These are phyloP conservation scores for Oceanites oceanicus DNA, from an alignment of 2,113 vertebrate genomes.

Conservation along the genomic window DNA sequence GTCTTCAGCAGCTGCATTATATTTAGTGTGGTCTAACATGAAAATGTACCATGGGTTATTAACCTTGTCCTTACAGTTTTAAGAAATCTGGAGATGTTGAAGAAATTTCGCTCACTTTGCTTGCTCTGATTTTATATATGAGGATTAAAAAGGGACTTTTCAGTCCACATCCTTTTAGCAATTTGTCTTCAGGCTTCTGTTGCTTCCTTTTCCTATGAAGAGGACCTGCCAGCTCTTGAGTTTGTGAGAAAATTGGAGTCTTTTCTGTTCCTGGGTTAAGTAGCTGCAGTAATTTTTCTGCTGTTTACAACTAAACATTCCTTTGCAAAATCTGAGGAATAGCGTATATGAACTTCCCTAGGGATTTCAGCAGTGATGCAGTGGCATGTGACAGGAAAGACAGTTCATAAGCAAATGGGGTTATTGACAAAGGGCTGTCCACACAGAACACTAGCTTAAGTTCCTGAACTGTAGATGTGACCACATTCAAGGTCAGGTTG, in stretches of 20 bases:
- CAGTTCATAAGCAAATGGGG: not conserved
- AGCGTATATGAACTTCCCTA: not conserved
- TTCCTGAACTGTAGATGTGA: not conserved
- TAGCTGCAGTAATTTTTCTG: constrained; percentile 4
- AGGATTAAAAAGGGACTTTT: not conserved
- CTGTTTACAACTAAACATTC: constrained; percentile 10
- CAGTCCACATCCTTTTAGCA: not conserved
- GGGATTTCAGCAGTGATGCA: not conserved
- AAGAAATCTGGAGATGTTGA: not conserved
- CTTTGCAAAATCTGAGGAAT: not conserved
- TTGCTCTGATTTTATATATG: not conserved
- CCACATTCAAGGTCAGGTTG: too few relatives aligned
- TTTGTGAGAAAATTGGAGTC: not conserved
- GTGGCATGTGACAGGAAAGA: not conserved
- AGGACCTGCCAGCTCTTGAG: not conserved
- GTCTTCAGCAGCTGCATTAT: not conserved
- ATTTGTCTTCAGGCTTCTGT: not conserved
- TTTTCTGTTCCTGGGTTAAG: not conserved
- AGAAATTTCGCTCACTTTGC: not conserved
- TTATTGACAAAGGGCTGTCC: not conserved
- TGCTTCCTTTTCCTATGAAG: not conserved
- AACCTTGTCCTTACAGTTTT: not conserved
- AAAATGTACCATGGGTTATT: not conserved
- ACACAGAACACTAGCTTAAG: not conserved
- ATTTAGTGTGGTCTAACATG: not conserved